Evolutionary conservation across 1,140 invertebrate species (phyloP), one percentile per base, ranked within the genome.

Genomic region (Eumeta japonica): DNA sequence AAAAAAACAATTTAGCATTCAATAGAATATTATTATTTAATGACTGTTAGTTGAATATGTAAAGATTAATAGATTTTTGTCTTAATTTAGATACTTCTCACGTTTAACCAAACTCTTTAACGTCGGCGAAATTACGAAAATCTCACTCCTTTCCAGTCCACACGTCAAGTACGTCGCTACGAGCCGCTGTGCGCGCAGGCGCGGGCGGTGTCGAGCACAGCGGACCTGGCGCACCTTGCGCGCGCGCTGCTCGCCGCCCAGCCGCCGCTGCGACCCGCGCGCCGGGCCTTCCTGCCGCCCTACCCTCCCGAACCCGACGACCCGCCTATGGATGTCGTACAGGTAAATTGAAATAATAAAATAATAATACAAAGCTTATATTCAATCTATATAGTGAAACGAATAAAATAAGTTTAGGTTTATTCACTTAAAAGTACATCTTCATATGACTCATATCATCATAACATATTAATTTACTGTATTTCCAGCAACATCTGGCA

Each of bases 141-240:
- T n/a, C n/a, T n/a, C n/a, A n/a, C n/a, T n/a, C n/a, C n/a, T n/a
- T 60, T 62, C 10, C 70, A 92, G 90, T 83, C 85, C 10, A 80
- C 79, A 39, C 86, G 89, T 54, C 87, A 90, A 56, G 79, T 81
- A 9, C 79, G 83, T 41, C 81, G 89, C 38, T 92, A 91, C 70
- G 86, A 88, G 45, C 81, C 80, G 4, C 66, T 93, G 17, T 79
- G 83, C 40, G 76, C 78, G 9, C 83, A 88, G 44, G 88, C 88
- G 46, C 80, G 83, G 34, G 80, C 81, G 3, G 83, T 90, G 2
- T 83, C 84, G 29, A 80, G 84, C 24, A 71, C 81, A 19, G 61
- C 81, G 14, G 90, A 93, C 66, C 68, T 92, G 40, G 77, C 80
- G 1, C 84, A 87, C 51, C 82, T 91, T 48, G 83, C 89, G 24